Evolutionary conservation across 2,888 invertebrate species (phyloP).

Genomic region (Cryptus armator): DNA sequence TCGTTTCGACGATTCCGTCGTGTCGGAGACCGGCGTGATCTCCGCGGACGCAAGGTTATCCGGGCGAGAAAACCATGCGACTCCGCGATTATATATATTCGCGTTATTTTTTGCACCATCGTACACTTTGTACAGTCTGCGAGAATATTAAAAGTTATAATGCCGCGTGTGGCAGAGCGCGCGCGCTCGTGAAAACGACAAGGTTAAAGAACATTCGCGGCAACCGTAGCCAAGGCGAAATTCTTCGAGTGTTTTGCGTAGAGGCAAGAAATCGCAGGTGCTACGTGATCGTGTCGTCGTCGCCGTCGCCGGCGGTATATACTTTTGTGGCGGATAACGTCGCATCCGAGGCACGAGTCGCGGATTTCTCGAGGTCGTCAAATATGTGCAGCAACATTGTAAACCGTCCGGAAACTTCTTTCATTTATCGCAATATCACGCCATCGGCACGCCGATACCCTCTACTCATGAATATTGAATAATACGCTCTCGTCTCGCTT

Average conservation of each 20-base stretch:
- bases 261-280: constrained; percentile 68
- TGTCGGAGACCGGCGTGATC: background rate
- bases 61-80: background rate
- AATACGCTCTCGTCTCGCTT: constrained; percentile 12
- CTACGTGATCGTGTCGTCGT: constrained; percentile 35
- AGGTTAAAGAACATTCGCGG: constrained; percentile 55
- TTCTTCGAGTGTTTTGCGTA: constrained; percentile 52
- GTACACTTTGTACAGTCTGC: constrained; percentile 19
- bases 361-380: constrained; percentile 36
- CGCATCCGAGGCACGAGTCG: constrained; percentile 57
- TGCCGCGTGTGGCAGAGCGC: background rate
- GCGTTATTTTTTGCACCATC: constrained; percentile 10
- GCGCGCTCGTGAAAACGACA: constrained; percentile 37
- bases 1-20: background rate
- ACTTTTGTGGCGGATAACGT: constrained; percentile 38
- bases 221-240: constrained; percentile 68
- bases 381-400: constrained; percentile 24
- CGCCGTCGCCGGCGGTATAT: constrained; percentile 11
- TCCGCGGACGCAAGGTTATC: background rate
- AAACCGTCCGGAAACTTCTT: constrained; percentile 19
- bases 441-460: background rate
- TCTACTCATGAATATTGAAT: constrained; percentile 26
- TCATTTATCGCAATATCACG: constrained; percentile 18
- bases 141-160: background rate
- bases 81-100: background rate